phyloP scores from a whole-genome alignment of 1,140 invertebrate species.

The Lepidostoma basale region DNA sequence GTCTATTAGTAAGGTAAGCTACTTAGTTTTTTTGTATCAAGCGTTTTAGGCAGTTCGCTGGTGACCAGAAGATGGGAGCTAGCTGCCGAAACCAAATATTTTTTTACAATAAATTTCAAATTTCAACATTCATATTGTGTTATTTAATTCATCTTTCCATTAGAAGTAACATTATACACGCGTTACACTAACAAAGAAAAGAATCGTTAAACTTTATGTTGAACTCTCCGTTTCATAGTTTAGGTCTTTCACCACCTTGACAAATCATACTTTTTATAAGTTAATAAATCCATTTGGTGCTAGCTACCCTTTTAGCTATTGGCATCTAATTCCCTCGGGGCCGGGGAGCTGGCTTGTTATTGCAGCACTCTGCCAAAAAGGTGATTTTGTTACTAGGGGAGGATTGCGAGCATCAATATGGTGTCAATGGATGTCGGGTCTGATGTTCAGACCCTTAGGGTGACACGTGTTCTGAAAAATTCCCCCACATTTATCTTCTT shows the following conservation, averaged over 20 bases:
- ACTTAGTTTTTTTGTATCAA: no score
- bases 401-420: constrained; percentile 16
- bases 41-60: no score
- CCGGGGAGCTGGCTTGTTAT: not conserved
- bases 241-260: constrained; percentile 10
- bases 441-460: constrained; percentile 3
- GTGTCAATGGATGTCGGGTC: constrained; percentile 15
- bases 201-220: no score
- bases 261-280: constrained; percentile 12
- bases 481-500: not conserved
- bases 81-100: no score
- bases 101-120: no score
- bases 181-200: no score
- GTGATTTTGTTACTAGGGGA: constrained; percentile 15
- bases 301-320: constrained; percentile 9
- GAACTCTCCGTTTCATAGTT: no score
- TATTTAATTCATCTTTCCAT: no score
- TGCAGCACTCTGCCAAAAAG: constrained; percentile 10
- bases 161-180: no score
- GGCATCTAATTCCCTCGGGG: constrained; percentile 12
- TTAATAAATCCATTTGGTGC: constrained; percentile 18
- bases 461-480: not conserved
- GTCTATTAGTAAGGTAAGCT: no score
- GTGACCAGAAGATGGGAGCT: no score
- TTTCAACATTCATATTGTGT: no score